A percentile compares a stretch with the other conserved stretches of the same genome.
phyloP scores from a whole-genome alignment of 2,113 vertebrate species.

The Hyaena hyaena region DNA sequence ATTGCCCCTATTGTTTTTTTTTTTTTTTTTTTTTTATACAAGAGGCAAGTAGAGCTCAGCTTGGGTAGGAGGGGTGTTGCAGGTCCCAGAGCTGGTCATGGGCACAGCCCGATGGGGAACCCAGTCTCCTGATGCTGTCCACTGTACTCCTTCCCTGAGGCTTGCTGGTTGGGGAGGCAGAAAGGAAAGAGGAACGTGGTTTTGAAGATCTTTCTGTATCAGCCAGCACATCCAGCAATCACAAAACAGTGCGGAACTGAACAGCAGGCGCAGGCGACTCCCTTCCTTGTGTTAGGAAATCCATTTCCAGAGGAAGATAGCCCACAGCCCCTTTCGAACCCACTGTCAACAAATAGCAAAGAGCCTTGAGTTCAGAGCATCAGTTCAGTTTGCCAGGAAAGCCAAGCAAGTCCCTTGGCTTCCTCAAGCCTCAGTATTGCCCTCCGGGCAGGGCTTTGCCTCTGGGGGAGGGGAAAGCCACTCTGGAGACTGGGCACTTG shows the following conservation, averaged over 20 bases:
- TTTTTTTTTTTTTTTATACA: conserved; percentile 30
- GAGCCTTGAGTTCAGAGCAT: neutral
- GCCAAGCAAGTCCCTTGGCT: neutral
- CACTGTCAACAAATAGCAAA: neutral
- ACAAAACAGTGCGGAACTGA: neutral
- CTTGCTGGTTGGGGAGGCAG: neutral
- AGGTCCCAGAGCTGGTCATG: neutral
- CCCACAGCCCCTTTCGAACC: neutral
- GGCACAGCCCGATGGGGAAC: neutral
- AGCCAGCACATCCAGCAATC: neutral
- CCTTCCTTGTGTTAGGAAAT: neutral
- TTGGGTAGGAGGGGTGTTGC: neutral
- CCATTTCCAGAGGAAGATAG: neutral
- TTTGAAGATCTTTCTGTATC: neutral
- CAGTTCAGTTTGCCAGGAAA: neutral
- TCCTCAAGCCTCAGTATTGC: neutral
- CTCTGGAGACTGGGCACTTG: neutral
- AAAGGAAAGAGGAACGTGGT: neutral
- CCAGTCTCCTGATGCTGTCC: neutral
- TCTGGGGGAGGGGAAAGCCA: neutral
- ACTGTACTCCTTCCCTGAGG: neutral
- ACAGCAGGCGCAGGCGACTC: neutral
- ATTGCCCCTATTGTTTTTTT: neutral
- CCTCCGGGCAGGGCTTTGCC: neutral
- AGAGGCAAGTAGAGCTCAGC: neutral